A percentile compares a stretch with the other conserved stretches of the same genome.
Conservation (phyloP, 2,888 invertebrate species). For the Laspeyria flexula region DNA sequence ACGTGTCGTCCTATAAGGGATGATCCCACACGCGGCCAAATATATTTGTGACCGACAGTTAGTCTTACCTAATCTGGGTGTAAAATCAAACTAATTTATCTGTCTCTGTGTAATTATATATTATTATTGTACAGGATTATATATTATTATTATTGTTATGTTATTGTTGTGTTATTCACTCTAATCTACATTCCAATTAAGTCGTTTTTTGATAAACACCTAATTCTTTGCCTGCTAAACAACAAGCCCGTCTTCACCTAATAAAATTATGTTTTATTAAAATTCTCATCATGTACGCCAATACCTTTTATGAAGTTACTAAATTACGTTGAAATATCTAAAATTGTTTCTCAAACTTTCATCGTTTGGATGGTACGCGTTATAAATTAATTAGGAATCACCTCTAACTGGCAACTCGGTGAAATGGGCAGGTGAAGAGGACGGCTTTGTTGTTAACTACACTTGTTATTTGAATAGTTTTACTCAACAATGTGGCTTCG, state of each 20-base stretch:
- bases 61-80: too few relatives aligned
- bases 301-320: constrained; percentile 31
- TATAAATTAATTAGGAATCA: constrained; percentile 70
- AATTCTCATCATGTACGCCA: constrained; percentile 24
- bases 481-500: constrained; percentile 54
- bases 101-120: too few relatives aligned
- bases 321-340: constrained; percentile 35
- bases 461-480: constrained; percentile 65
- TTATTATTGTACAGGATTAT: too few relatives aligned
- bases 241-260: constrained; percentile 22
- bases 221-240: too few relatives aligned
- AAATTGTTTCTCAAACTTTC: constrained; percentile 47
- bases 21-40: too few relatives aligned
- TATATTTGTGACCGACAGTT: too few relatives aligned
- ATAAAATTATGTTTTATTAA: constrained; percentile 28
- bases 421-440: constrained; percentile 39
- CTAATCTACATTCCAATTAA: too few relatives aligned
- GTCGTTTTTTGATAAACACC: too few relatives aligned
- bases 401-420: constrained; percentile 37
- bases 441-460: constrained; percentile 46
- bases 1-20: too few relatives aligned
- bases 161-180: too few relatives aligned
- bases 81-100: too few relatives aligned
- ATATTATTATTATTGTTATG: too few relatives aligned
- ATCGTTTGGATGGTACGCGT: constrained; percentile 43